These are phyloP conservation scores for Paraplagusia blochii DNA, from an alignment of 2,113 vertebrate species.

Conservation along the genomic window DNA sequence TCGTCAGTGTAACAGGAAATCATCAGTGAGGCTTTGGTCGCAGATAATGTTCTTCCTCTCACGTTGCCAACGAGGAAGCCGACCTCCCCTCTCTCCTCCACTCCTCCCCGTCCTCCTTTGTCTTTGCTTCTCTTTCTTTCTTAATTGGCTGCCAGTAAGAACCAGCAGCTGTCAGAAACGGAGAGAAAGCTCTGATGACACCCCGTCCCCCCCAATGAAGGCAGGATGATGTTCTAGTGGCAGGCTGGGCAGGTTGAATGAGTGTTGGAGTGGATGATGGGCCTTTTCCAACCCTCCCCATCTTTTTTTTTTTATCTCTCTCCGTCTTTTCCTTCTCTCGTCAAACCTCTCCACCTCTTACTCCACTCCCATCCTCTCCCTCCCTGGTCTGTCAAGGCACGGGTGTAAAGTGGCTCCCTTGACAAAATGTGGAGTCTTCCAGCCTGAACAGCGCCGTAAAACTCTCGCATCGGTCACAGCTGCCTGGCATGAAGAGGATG, in stretches of 20 bases:
- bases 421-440: slow-evolving; percentile 42
- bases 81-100: slow-evolving; percentile 14
- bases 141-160: slow-evolving; percentile 64
- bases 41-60: slow-evolving; percentile 42
- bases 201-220: slow-evolving; percentile 37
- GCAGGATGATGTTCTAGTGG: slow-evolving; percentile 52
- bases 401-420: slow-evolving; percentile 46
- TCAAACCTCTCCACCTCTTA: slow-evolving; percentile 25
- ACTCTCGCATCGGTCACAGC: slow-evolving; percentile 60
- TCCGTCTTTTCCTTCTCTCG: slow-evolving; percentile 10
- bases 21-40: slow-evolving; percentile 39
- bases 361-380: slow-evolving; percentile 38
- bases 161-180: slow-evolving; percentile 62
- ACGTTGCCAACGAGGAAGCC: slow-evolving; percentile 28
- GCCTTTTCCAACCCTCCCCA: slow-evolving; percentile 26
- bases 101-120: not conserved
- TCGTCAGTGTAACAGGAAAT: slow-evolving; percentile 55
- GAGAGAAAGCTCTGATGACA: slow-evolving; percentile 57
- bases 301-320: slow-evolving; percentile 11
- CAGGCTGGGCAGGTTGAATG: slow-evolving; percentile 59
- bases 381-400: slow-evolving; percentile 44
- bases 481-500: slow-evolving; percentile 55
- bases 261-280: slow-evolving; percentile 69
- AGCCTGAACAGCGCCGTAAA: slow-evolving; percentile 33
- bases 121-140: slow-evolving; percentile 32